Conservation (phyloP, 1,140 invertebrate species). For the Hylaeus volcanicus region DNA sequence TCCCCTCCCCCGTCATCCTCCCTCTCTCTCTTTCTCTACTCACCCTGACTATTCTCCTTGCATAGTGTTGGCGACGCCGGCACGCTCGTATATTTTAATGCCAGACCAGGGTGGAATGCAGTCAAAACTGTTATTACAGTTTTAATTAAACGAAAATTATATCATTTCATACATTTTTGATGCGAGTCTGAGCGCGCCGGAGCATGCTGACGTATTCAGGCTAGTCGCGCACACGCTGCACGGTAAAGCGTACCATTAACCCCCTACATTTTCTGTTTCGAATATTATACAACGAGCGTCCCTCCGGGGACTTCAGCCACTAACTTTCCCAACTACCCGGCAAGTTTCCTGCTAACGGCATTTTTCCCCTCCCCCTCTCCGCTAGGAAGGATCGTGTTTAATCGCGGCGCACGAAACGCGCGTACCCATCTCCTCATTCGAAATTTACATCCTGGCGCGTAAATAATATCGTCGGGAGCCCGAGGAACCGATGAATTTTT, state of each 20-base stretch:
- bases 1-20: background rate
- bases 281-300: constrained; percentile 51
- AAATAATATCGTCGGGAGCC: constrained; percentile 18
- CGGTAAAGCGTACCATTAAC: constrained; percentile 28
- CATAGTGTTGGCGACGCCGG: constrained; percentile 15
- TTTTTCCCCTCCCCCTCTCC: constrained; percentile 15
- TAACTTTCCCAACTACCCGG: constrained; percentile 38
- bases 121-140: constrained; percentile 70
- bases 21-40: too few species aligned
- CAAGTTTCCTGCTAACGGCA: constrained; percentile 23
- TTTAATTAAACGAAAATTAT: constrained; percentile 74
- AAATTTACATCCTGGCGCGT: constrained; percentile 4
- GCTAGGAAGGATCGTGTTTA: constrained; percentile 39
- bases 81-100: constrained; percentile 64
- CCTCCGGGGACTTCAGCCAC: constrained; percentile 29
- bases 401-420: constrained; percentile 10
- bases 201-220: constrained; percentile 57
- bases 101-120: constrained; percentile 51
- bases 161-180: constrained; percentile 70
- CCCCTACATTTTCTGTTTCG: constrained; percentile 54
- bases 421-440: background rate
- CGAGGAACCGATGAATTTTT: constrained; percentile 32
- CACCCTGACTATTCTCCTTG: constrained; percentile 8
- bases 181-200: constrained; percentile 49
- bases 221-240: background rate